Percentiles rank a stretch among this genome's conserved stretches.
phyloP scores from a whole-genome alignment of 2,797 vertebrate genomes.

The Octomys mimax region DNA sequence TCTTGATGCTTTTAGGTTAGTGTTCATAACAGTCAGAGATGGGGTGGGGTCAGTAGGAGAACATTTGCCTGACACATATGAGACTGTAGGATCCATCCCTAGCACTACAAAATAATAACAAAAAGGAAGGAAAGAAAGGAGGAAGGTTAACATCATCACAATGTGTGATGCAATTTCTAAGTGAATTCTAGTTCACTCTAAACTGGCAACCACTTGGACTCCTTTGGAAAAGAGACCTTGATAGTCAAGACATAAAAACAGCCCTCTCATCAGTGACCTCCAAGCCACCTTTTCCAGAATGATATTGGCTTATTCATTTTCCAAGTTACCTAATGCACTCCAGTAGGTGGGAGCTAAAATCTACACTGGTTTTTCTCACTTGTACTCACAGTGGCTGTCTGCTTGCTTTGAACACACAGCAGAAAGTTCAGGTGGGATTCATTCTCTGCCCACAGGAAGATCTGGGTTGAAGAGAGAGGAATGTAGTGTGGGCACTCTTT shows the following conservation, averaged over 20 bases:
- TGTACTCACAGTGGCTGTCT: neutral
- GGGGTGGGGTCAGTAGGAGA: neutral
- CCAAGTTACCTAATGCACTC: neutral
- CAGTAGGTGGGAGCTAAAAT: neutral
- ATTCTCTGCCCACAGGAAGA: accelerated
- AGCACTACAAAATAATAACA: neutral
- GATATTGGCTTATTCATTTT: slow-evolving; percentile 25
- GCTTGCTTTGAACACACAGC: neutral
- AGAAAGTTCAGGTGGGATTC: neutral
- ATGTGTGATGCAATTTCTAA: neutral
- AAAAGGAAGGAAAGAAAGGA: neutral
- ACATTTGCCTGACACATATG: neutral
- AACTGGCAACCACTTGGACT: accelerated
- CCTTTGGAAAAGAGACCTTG: neutral
- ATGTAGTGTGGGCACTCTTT: accelerated
- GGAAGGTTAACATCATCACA: neutral
- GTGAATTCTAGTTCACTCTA: neutral
- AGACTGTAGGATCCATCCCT: neutral
- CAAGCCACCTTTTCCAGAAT: slow-evolving; percentile 11
- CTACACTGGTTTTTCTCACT: neutral
- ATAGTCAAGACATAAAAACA: neutral
- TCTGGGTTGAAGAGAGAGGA: accelerated
- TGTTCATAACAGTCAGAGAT: neutral
- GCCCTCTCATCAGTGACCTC: neutral
- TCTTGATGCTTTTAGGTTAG: neutral